Evolutionary conservation across 2,797 vertebrate genomes (phyloP).

Genomic region (Oryzias sinensis): DNA sequence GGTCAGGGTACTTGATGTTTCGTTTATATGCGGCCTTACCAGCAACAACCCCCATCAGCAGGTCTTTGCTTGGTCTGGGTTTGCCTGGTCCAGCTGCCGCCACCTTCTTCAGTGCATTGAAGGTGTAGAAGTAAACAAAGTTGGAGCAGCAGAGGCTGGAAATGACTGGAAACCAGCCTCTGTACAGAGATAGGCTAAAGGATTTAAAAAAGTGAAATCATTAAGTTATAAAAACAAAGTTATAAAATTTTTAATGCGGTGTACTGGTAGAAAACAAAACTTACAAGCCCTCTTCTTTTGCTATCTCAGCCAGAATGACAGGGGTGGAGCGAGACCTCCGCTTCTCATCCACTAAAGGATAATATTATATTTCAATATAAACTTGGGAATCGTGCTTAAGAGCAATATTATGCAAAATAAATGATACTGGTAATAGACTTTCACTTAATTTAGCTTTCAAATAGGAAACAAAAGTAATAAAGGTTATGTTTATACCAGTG

Average conservation of each 20-base stretch:
- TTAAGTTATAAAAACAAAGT: not conserved
- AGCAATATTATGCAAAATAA: no score
- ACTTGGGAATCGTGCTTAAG: not conserved
- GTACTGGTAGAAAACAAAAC: conserved; percentile 22
- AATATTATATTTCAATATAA: not conserved
- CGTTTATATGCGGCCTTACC: conserved; percentile 52
- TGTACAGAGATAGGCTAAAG: conserved; percentile 66
- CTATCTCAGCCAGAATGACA: conserved; percentile 80
- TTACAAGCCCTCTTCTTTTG: conserved; percentile 83
- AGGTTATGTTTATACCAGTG: no score
- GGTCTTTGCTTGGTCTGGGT: conserved; percentile 72
- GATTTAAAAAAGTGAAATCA: not conserved
- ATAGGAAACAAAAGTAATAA: no score
- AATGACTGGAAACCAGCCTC: conserved; percentile 85
- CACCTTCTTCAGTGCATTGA: conserved; percentile 78
- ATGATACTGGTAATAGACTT: no score
- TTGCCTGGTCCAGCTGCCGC: conserved; percentile 31
- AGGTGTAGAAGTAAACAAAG: conserved; percentile 87
- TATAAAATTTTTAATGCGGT: no score
- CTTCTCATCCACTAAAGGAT: conserved; percentile 80
- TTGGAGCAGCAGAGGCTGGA: conserved; percentile 86
- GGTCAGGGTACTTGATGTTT: no score
- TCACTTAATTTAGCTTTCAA: no score
- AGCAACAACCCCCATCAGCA: conserved; percentile 79
- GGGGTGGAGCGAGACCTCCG: conserved; percentile 78